Base-by-base conservation (phyloP, 2,113 vertebrate genomes). In the Crotophaga sulcirostris region DNA sequence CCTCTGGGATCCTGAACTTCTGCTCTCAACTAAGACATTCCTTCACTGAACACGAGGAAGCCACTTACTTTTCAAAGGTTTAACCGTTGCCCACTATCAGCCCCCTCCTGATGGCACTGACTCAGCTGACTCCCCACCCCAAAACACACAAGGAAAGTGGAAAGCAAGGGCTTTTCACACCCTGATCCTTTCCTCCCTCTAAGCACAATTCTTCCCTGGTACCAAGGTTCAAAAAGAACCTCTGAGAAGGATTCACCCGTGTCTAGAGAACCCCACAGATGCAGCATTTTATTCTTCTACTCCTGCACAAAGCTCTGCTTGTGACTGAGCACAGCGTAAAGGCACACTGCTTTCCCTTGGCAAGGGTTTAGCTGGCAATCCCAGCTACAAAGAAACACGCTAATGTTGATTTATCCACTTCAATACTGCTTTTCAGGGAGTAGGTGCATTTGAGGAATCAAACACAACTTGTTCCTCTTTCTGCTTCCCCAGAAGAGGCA, bases 371-470 rank as follows among this genome's bases (percentile, higher is more conserved):
- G 82, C 75, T 73, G 90, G 75, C 88, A 85, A 60, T 66, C 75
- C 40, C 63, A 67, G n/a, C 78, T 60, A 79, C 67, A 88, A 68
- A 93, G 82, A 64, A 94, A 84, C 59, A 76, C 0, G 15, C 54
- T 77, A 15, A 45, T 34, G 64, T 80, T 70, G 92, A 92, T 84
- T 94, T 92, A 84, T 62, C 82, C 86, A 84, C 73, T 77, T 47
- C 23, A 77, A 51, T 23, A 26, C 67, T 81, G 76, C 64, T 90
- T 94, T 93, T 90, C 86, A 94, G 88, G 74, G 52, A 94, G 33
- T 21, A 84, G 56, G 59, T 95, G 80, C 60, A 81, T 93, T 87
- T 90, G 89, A 96, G 94, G 93, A 96, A 89, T 75, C 33, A 89
- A 89, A 74, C 2, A 3, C 78, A 83, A 70, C 11, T 42, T 42